Conservation (phyloP, 2,888 invertebrate species). For the Lamproptera curius region DNA sequence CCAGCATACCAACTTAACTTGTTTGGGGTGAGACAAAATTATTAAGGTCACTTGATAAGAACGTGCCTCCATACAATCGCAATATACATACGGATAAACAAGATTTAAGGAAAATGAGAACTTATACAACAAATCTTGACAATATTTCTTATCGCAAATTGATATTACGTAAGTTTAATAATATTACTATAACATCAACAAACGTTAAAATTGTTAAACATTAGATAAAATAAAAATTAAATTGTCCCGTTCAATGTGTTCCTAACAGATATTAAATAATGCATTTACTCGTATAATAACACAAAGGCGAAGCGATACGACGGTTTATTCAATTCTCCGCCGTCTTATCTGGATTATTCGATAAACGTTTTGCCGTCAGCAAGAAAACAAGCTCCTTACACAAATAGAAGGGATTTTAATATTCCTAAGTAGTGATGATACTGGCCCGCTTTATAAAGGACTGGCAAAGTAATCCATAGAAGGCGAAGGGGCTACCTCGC, state of each 20-base stretch:
- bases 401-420: constrained; percentile 75
- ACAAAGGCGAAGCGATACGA: constrained; percentile 16
- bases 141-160: too few relatives aligned
- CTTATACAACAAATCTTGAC: too few relatives aligned
- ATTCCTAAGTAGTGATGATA: constrained; percentile 77
- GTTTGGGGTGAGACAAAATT: constrained; percentile 5
- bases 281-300: constrained; percentile 5
- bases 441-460: constrained; percentile 69
- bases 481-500: constrained; percentile 64
- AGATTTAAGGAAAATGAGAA: too few relatives aligned
- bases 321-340: constrained; percentile 36
- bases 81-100: constrained; percentile 7
- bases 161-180: too few relatives aligned
- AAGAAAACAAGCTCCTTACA: constrained; percentile 72
- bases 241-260: too few relatives aligned
- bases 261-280: too few relatives aligned
- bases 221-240: too few relatives aligned
- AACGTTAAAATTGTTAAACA: too few relatives aligned
- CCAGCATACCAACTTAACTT: constrained; percentile 3
- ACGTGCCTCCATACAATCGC: background rate
- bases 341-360: constrained; percentile 54
- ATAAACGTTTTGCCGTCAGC: constrained; percentile 57
- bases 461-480: constrained; percentile 76
- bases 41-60: constrained; percentile 19
- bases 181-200: too few relatives aligned